Evolutionary conservation across 1,140 invertebrate species (phyloP), one percentile per base, ranked within the genome.

Genomic region (Cepaea nemoralis): DNA sequence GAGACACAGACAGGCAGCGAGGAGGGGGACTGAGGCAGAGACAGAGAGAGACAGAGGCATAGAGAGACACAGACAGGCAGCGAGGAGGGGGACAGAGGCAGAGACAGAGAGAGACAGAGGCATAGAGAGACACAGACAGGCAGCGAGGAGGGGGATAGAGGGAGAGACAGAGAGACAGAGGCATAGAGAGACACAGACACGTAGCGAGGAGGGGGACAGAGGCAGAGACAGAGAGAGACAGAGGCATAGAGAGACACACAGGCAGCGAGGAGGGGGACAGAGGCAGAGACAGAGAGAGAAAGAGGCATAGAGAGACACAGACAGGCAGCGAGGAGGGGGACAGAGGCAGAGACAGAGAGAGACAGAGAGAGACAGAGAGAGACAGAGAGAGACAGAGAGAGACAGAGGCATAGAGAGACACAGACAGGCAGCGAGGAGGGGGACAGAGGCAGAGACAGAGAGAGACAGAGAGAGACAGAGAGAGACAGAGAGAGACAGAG

Each of bases 351-450:
- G 45, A 48, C 45, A 12, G 8, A 19, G 45, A 12, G 45, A 19
- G 8, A 48, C 19, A 48, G 45, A 48, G 45, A 48, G 45, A 48
- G 19, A 19, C 45, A 73, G 70, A 73, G 12, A 73, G 70, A 73
- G 70, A 73, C 24, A 19, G 12, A 35, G 70, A 19, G 70, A 35
- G 14, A 73, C 12, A 73, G 70, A 73, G 70, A 73, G 70, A 73
- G 33, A 14, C 31, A 67, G 24, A n/a, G n/a, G n/a, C n/a, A n/a
- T n/a, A n/a, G n/a, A n/a, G n/a, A n/a, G n/a, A n/a, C n/a, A n/a
- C n/a, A n/a, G n/a, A n/a, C n/a, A n/a, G n/a, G n/a, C n/a, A n/a
- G n/a, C n/a, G n/a, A n/a, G n/a, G n/a, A n/a, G n/a, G n/a, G n/a
- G n/a, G n/a, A n/a, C n/a, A n/a, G n/a, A n/a, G n/a, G n/a, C n/a